Evolutionary conservation across 1,140 invertebrate species (phyloP).

Genomic region (Hirudo medicinalis): DNA sequence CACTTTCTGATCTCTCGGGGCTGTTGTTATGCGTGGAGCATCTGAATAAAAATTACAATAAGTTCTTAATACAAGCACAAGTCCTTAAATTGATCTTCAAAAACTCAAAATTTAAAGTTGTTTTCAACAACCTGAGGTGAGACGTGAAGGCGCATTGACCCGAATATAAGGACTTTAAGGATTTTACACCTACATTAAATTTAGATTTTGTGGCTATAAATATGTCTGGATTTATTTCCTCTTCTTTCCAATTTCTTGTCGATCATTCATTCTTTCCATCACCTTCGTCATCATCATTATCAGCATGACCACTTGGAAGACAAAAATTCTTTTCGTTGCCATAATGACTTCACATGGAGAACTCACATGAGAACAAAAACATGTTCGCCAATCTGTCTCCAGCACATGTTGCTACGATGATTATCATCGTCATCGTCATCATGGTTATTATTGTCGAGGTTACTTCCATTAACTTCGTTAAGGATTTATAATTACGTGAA

Average conservation of each 20-base stretch:
- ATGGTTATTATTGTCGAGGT: not conserved
- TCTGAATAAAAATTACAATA: not conserved
- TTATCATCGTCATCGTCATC: not conserved
- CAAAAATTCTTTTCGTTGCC: not conserved
- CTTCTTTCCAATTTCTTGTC: not conserved
- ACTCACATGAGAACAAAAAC: not conserved
- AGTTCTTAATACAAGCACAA: not conserved
- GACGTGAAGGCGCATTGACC: too few relatives aligned
- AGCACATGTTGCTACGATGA: not conserved
- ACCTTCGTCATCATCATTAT: not conserved
- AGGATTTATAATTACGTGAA: not conserved
- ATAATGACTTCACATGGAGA: not conserved
- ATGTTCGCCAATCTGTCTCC: not conserved
- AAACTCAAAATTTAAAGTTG: not conserved
- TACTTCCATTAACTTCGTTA: not conserved
- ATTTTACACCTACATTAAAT: not conserved
- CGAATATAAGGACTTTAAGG: too few relatives aligned
- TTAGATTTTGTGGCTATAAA: not conserved
- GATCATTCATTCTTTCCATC: not conserved
- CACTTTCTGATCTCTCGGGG: constrained; percentile 45
- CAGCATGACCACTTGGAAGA: not conserved
- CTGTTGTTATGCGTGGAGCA: not conserved
- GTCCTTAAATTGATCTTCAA: not conserved
- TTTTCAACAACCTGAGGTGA: not conserved
- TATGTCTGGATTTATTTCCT: not conserved